These are phyloP conservation scores for Pollachius pollachius DNA, from an alignment of 2,113 vertebrate genomes.

Conservation along the genomic window DNA sequence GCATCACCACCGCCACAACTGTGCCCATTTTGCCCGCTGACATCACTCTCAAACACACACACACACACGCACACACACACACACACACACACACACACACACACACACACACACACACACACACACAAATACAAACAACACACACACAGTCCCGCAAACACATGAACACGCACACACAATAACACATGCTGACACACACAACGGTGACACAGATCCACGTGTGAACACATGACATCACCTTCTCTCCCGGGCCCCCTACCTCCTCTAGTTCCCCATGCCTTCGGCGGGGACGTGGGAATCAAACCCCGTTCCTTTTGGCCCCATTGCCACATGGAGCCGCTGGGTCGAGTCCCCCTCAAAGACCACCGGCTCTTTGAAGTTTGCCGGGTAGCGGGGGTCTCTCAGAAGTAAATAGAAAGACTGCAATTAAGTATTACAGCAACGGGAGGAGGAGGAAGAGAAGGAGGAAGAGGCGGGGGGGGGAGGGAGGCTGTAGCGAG, in stretches of 20 bases:
- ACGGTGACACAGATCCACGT: conserved; percentile 1
- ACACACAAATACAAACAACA: conserved; percentile 2
- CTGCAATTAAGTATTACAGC: neutral
- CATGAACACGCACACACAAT: neutral
- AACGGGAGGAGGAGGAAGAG: conserved; percentile 8
- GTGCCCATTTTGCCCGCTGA: no score
- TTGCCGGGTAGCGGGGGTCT: conserved; percentile 11
- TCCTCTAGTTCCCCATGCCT: conserved; percentile 12
- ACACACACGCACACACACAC: neutral
- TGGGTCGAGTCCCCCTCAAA: conserved; percentile 20
- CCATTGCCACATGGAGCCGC: conserved; percentile 24
- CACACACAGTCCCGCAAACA: neutral
- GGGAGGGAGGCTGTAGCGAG: conserved; percentile 12
- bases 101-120: neutral
- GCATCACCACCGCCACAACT: no score
- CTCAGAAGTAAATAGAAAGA: conserved; percentile 12
- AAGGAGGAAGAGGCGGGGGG: no score
- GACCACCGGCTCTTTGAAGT: conserved; percentile 4
- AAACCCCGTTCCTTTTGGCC: conserved; percentile 15
- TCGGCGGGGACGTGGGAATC: conserved; percentile 27
- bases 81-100: neutral
- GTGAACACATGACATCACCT: conserved; percentile 8
- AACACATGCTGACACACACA: no score
- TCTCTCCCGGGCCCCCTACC: neutral
- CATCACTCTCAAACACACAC: conserved; percentile 31